Evolutionary conservation across 1,140 invertebrate species (phyloP), one percentile per base, ranked within the genome.

Genomic region (Drosophila takahashii): DNA sequence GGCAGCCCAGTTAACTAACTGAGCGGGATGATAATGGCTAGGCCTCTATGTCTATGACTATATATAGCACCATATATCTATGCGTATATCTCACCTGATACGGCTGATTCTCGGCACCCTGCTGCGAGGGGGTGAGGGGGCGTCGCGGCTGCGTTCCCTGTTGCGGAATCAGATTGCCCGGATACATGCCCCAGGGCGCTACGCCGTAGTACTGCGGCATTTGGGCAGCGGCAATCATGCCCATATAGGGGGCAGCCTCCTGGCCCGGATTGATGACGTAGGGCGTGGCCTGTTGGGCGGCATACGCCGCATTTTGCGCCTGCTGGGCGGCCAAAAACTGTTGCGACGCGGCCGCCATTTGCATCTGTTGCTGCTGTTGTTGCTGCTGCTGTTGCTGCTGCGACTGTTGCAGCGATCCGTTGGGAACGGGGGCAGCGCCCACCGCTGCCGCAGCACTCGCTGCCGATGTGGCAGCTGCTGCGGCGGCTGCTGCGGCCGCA

Each of bases 201-300:
- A 95, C 95, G 66, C 96, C 95, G 54, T 95, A 95, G 93, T 97
- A 97, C 92, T 96, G 97, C 34, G 96, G 96, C 72, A 97, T 95
- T 89, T 95, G 96, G 81, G 94, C 94, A 79, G 94, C 94, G 77
- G 95, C 94, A 75, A 94, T 94, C 73, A 95, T 90, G 67, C 91
- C 89, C 90, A 92, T 91, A 84, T 95, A 95, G 3, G 95, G 95
- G 65, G 94, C 91, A 32, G 90, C 90, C 69, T 93, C 92, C 76
- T 93, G 92, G 50, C 95, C 95, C 39, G 96, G 95, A 92, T 98
- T 98, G 79, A 98, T 96, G 61, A 98, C 96, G 90, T 98, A 98
- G 16, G 97, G 97, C 44, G 96, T 95, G 77, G 96, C 94, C 79
- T 94, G 94, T 75, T 93, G 95, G 92, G 94, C 94, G 92, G 91